These are phyloP conservation scores for Xyrichtys novacula DNA, from an alignment of 2,797 vertebrate species.

Conservation along the genomic window DNA sequence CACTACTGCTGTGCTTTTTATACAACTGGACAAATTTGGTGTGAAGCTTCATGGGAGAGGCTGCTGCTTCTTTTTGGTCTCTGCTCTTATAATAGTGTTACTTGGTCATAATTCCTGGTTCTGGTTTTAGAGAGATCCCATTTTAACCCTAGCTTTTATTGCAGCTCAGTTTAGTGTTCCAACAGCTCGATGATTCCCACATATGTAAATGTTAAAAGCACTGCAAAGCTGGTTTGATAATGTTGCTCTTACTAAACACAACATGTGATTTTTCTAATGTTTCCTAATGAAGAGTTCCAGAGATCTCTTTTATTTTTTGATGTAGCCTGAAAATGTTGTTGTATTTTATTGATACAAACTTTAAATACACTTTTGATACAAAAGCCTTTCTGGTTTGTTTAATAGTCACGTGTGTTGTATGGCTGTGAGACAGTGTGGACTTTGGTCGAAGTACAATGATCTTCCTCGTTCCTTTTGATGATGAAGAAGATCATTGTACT, in stretches of 20 bases:
- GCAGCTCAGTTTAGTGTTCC: conserved; percentile 16
- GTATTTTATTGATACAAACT: conserved; percentile 47
- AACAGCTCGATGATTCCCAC: no score
- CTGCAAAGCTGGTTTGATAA: conserved; percentile 4
- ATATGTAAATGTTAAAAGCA: conserved; percentile 17
- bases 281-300: conserved; percentile 1
- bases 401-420: background rate
- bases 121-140: conserved; percentile 2
- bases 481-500: no score
- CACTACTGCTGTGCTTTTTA: background rate
- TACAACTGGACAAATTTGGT: background rate
- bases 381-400: background rate
- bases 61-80: background rate
- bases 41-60: background rate
- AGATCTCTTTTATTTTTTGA: conserved; percentile 31
- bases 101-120: background rate
- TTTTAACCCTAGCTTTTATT: background rate
- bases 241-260: background rate
- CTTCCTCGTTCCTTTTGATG: no score
- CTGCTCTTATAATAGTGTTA: background rate
- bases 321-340: conserved; percentile 12
- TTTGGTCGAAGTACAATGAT: no score
- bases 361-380: conserved; percentile 62
- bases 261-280: conserved; percentile 7
- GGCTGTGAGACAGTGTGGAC: no score